These are phyloP conservation scores for Taurulus bubalis DNA, from an alignment of 2,113 vertebrate species.

Conservation along the genomic window DNA sequence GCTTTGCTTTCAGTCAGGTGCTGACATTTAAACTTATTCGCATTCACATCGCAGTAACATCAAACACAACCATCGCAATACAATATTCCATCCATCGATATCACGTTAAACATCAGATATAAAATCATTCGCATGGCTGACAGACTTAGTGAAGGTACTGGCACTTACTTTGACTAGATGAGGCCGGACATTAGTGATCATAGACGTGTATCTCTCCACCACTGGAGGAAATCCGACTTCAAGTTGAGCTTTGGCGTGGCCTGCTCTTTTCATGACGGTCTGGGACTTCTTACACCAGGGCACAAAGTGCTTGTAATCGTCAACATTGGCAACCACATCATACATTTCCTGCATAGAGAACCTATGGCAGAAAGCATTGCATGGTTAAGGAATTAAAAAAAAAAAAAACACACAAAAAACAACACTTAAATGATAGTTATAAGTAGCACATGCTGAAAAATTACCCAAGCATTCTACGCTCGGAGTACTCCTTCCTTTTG, in stretches of 20 bases:
- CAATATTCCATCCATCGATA: neutral
- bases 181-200: slow-evolving; percentile 91
- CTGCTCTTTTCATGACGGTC: slow-evolving; percentile 88
- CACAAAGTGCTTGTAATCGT: slow-evolving; percentile 95
- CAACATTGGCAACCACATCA: slow-evolving; percentile 93
- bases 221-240: slow-evolving; percentile 95
- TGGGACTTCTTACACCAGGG: slow-evolving; percentile 96
- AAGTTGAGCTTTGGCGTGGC: slow-evolving; percentile 91
- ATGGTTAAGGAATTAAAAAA: neutral
- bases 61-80: neutral
- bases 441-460: slow-evolving; percentile 13
- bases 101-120: neutral
- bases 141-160: neutral
- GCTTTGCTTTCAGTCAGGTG: neutral
- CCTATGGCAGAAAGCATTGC: slow-evolving; percentile 65
- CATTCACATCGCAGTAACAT: neutral
- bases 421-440: neutral
- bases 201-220: slow-evolving; percentile 93
- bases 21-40: neutral
- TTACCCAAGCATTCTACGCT: slow-evolving; percentile 94
- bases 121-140: neutral
- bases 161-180: slow-evolving; percentile 94
- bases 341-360: slow-evolving; percentile 98
- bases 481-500: slow-evolving; percentile 94
- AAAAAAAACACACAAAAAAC: neutral